A percentile compares a stretch with the other conserved stretches of the same genome.
Conservation (phyloP, 1,140 invertebrate species). For the Drosophila rufa region DNA sequence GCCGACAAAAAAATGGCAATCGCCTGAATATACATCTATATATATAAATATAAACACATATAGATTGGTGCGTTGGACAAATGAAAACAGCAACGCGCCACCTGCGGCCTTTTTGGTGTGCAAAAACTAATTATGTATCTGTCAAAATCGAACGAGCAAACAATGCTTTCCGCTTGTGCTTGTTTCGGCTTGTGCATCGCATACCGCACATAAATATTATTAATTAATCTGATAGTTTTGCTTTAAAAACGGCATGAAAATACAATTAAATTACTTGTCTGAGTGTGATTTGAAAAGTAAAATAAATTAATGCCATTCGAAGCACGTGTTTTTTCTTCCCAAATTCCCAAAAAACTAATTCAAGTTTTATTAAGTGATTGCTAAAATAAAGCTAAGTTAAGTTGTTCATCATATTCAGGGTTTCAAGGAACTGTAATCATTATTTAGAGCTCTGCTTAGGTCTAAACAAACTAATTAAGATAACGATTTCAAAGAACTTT, state of each 20-base stretch:
- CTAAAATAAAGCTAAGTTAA: no score
- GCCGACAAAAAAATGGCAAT: slow-evolving; percentile 22
- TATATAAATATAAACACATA: background rate
- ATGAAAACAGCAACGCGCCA: slow-evolving; percentile 37
- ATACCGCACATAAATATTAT: slow-evolving; percentile 53
- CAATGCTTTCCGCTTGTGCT: slow-evolving; percentile 48
- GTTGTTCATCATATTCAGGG: no score
- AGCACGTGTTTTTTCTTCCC: background rate
- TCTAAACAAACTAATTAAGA: no score
- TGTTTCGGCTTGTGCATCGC: slow-evolving; percentile 15
- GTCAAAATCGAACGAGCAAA: slow-evolving; percentile 63
- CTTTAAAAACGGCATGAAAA: slow-evolving; percentile 40
- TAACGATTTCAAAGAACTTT: no score
- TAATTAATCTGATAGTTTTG: slow-evolving; percentile 52
- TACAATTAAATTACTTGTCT: slow-evolving; percentile 29
- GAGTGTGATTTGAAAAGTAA: background rate
- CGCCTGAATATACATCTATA: slow-evolving; percentile 1
- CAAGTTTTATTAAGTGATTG: no score
- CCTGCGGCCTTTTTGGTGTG: slow-evolving; percentile 52
- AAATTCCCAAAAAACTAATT: background rate
- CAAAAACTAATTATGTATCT: slow-evolving; percentile 77
- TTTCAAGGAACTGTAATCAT: no score
- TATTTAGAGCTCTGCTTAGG: no score
- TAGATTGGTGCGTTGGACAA: slow-evolving; percentile 9
- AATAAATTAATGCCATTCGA: background rate